phyloP scores from a whole-genome alignment of 2,113 vertebrate genomes.

The Ictalurus furcatus region DNA sequence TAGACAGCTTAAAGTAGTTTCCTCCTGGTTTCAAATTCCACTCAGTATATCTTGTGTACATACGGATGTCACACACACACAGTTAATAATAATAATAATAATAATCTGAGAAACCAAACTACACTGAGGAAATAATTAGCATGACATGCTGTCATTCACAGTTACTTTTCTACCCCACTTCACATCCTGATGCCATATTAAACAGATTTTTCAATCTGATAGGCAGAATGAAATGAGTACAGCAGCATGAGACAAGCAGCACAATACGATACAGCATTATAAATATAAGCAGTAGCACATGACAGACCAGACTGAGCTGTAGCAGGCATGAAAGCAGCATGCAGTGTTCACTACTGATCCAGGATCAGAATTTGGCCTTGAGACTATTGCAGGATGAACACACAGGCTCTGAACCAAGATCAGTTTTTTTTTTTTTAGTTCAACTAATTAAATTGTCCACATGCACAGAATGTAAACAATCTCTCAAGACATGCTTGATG shows the following conservation, averaged over 20 bases:
- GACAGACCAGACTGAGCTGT: background rate
- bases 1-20: background rate
- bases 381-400: background rate
- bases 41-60: background rate
- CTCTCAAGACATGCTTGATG: background rate
- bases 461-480: background rate
- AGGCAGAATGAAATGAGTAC: background rate
- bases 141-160: background rate
- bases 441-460: background rate
- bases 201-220: background rate
- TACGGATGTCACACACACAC: too few species aligned
- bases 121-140: background rate
- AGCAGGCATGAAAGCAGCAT: slow-evolving; percentile 7
- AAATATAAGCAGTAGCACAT: slow-evolving; percentile 2
- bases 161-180: background rate
- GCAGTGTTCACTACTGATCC: background rate
- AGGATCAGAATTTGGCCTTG: background rate
- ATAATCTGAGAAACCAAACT: background rate
- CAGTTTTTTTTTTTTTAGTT: background rate
- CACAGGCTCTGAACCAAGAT: background rate
- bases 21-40: background rate
- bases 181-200: background rate
- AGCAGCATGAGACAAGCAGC: background rate
- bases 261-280: background rate
- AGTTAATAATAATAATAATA: background rate